Evolutionary conservation across 2,888 invertebrate genomes (phyloP).

Genomic region (Ophion obscuratus): DNA sequence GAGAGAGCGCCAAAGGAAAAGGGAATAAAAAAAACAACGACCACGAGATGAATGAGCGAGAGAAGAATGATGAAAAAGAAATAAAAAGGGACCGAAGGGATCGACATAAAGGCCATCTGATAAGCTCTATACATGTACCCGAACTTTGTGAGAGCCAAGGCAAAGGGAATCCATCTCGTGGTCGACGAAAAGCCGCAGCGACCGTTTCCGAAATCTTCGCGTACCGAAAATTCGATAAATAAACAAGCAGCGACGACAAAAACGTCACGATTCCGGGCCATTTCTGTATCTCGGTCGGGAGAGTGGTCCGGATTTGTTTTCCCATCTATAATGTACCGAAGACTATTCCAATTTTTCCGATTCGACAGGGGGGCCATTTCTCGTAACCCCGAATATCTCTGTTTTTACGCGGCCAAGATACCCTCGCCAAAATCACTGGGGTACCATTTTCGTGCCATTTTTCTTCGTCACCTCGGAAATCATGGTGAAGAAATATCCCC

Average conservation of each 20-base stretch:
- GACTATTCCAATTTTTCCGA: no score
- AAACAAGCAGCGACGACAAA: no score
- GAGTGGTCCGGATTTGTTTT: no score
- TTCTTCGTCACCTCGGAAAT: background rate
- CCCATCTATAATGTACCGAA: no score
- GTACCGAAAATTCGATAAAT: background rate
- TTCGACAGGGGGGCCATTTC: background rate
- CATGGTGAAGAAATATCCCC: no score
- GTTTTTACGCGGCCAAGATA: no score
- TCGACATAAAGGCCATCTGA: slow-evolving; percentile 78
- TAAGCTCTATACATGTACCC: slow-evolving; percentile 66
- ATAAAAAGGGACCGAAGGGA: slow-evolving; percentile 70
- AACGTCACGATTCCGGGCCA: background rate
- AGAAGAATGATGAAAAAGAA: slow-evolving; percentile 48
- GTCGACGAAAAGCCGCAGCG: slow-evolving; percentile 25
- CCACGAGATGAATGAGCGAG: slow-evolving; percentile 37
- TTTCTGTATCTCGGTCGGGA: background rate
- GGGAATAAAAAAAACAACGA: slow-evolving; percentile 52
- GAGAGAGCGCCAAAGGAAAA: slow-evolving; percentile 45
- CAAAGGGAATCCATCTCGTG: slow-evolving; percentile 15
- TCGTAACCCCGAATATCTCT: background rate
- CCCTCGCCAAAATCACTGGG: background rate
- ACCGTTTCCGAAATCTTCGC: slow-evolving; percentile 25
- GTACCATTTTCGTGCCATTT: background rate
- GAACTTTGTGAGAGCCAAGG: background rate